Evolutionary conservation across 2,888 invertebrate species (phyloP), one percentile per base, ranked within the genome.

Genomic region (Apotomis turbidana): DNA sequence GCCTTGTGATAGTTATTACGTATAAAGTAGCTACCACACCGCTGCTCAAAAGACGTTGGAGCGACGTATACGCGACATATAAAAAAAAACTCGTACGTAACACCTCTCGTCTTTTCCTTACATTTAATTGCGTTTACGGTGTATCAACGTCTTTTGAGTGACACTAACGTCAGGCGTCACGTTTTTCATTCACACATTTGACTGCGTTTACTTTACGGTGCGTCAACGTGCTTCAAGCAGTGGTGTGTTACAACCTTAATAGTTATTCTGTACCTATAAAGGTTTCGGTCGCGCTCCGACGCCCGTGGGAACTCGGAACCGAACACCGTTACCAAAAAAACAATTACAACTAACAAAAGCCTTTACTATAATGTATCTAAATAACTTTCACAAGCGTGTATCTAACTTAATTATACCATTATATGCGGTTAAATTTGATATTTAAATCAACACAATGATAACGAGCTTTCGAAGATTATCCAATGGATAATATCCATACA

Each of bases 291-390:
- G 68, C 77, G 78, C 75, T 76, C 73, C 66, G 73, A 67, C 62
- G 77, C 80, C 78, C 79, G 80, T 80, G 82, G 79, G 81, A 82
- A 80, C 78, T 80, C 81, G 79, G 81, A 82, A 80, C 78, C 67
- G 68, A 59, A 64, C 67, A 71, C 79, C 80, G 80, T 82, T 80
- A 81, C 75, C 78, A 82, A 79, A 80, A 64, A 55, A 80, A 78
- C 79, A 80, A 80, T 81, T 81, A 80, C 78, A 66, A 72, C 72
- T 72, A 67, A 79, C 79, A 78, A 79, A 80, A 79, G 76, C 77
- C 75, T 76, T 76, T 73, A 64, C 54, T 44, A 27, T 12, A 44
- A 55, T 55, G 54, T 64, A 52, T 13, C 27, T 38, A 38, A 38
- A 52, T 52, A 27, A 64, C 15, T 55, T 55, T 44, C 54, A 44